phyloP scores from a whole-genome alignment of 2,888 invertebrate genomes.

The Conomelus anceps region DNA sequence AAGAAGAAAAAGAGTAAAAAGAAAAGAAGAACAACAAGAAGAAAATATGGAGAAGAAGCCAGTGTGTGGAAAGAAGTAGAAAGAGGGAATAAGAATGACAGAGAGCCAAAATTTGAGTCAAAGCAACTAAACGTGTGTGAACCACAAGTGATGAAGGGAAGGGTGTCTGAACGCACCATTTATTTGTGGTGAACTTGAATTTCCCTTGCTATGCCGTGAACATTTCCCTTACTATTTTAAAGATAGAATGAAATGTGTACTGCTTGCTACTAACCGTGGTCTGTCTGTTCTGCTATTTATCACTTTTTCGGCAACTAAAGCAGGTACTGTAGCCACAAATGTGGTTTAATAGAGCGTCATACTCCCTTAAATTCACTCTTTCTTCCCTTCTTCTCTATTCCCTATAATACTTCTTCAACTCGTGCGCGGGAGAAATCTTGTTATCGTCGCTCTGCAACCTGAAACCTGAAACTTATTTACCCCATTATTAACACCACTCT shows the following conservation, averaged over 20 bases:
- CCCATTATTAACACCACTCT: neutral
- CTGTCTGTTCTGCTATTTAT: neutral
- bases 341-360: neutral
- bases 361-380: neutral
- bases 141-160: neutral
- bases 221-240: neutral
- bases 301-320: neutral
- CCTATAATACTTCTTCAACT: too few relatives aligned
- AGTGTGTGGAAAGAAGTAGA: neutral
- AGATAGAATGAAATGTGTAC: neutral
- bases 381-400: too few relatives aligned
- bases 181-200: neutral
- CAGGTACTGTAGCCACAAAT: neutral
- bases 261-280: too few relatives aligned
- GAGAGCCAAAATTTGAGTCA: neutral
- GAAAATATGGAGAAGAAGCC: neutral
- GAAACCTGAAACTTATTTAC: neutral
- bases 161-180: neutral
- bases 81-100: neutral
- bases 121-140: neutral
- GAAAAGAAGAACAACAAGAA: neutral
- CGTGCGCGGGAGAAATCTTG: neutral
- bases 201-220: neutral
- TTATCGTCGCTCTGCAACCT: neutral
- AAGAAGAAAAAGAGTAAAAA: neutral